Percentiles rank a stretch among this genome's conserved stretches.
These are phyloP conservation scores for Pseudomyrmex cubaensis DNA, from an alignment of 1,140 invertebrate genomes.

Conservation along the genomic window DNA sequence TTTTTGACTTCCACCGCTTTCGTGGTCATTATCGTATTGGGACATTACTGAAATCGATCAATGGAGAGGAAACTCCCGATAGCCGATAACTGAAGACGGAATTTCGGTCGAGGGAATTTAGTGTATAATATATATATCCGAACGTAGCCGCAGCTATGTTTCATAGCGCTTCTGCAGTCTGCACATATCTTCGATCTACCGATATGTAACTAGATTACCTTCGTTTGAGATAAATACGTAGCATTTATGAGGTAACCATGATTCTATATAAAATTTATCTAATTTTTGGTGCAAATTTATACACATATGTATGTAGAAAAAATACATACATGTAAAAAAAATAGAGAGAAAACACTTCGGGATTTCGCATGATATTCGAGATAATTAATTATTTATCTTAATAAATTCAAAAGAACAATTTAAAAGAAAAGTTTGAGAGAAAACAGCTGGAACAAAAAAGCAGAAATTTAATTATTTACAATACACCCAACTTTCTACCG, in stretches of 20 bases:
- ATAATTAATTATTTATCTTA: too few species aligned
- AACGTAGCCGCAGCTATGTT: constrained; percentile 23
- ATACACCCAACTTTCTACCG: too few species aligned
- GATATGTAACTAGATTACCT: constrained; percentile 25
- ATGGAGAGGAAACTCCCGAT: constrained; percentile 62
- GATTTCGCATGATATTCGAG: too few species aligned
- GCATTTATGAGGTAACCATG: neutral
- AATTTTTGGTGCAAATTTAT: too few species aligned
- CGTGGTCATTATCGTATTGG: constrained; percentile 49
- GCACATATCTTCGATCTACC: constrained; percentile 13
- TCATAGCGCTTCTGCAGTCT: constrained; percentile 30
- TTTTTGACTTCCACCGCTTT: constrained; percentile 12
- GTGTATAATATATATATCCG: constrained; percentile 44
- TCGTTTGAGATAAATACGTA: constrained; percentile 8
- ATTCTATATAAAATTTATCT: neutral
- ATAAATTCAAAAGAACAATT: too few species aligned
- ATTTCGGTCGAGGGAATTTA: constrained; percentile 51
- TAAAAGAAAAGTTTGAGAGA: too few species aligned
- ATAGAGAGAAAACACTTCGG: neutral
- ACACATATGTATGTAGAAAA: too few species aligned
- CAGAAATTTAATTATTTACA: too few species aligned
- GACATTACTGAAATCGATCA: constrained; percentile 59
- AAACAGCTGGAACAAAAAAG: too few species aligned
- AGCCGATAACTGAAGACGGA: constrained; percentile 34
- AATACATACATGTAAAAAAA: too few species aligned